Percentiles rank a stretch among this genome's conserved stretches.
Evolutionary conservation across 2,797 vertebrate genomes (phyloP).

Genomic region (Neosilurus mollespiculum): DNA sequence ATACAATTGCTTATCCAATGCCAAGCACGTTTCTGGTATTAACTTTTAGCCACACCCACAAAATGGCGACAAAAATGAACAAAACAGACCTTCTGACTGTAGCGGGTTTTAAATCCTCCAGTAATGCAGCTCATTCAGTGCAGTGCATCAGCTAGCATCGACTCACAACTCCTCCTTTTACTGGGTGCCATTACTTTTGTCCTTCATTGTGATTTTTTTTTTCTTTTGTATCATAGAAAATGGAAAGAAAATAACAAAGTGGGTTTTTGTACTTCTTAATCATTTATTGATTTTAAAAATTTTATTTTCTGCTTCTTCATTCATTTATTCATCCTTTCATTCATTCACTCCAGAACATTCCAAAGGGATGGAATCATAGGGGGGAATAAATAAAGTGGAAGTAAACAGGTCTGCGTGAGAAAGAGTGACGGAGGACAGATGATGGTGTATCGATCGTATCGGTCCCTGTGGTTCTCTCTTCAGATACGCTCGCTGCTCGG

Average conservation of each 20-base stretch:
- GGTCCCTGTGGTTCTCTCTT: not conserved
- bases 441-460: slow-evolving; percentile 16
- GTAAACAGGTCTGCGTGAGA: not conserved
- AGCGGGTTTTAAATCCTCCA: not conserved
- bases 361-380: not conserved
- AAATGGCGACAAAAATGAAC: not conserved
- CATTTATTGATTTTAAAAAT: not conserved
- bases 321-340: not conserved
- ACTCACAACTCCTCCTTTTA: not conserved
- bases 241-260: not conserved
- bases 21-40: not conserved
- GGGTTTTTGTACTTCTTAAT: not conserved
- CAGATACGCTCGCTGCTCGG: not conserved
- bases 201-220: not conserved
- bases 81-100: not conserved
- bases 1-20: not conserved
- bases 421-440: slow-evolving; percentile 8
- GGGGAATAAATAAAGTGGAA: not conserved
- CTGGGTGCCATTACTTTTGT: not conserved
- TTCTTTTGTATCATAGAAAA: not conserved
- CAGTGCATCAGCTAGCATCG: not conserved
- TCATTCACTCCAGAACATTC: not conserved
- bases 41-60: not conserved
- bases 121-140: not conserved
- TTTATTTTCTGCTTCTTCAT: not conserved